Percentiles rank a stretch among this genome's conserved stretches.
phyloP scores from a whole-genome alignment of 1,140 invertebrate species.

The Dendroctonus valens region DNA sequence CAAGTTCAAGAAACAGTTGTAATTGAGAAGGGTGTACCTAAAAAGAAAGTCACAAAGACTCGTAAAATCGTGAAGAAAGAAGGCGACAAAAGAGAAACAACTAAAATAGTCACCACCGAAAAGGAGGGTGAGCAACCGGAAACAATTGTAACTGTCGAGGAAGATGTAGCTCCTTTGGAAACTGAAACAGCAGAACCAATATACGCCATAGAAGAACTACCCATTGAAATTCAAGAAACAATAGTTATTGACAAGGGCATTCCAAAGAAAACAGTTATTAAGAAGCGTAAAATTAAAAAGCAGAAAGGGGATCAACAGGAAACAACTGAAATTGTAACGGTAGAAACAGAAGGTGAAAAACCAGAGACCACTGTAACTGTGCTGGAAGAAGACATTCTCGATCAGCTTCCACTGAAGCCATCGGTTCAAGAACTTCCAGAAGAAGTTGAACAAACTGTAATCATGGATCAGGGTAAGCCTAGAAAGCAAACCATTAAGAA shows the following conservation, averaged over 20 bases:
- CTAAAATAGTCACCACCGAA: conserved; percentile 48
- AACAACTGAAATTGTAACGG: conserved; percentile 42
- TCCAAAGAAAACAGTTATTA: conserved; percentile 39
- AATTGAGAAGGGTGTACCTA: conserved; percentile 31
- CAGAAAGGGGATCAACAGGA: conserved; percentile 39
- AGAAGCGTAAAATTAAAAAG: conserved; percentile 42
- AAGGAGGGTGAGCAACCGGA: conserved; percentile 49
- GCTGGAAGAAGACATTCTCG: conserved; percentile 34
- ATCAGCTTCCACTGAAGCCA: conserved; percentile 35
- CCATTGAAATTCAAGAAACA: conserved; percentile 39
- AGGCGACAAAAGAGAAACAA: conserved; percentile 30
- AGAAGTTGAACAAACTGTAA: conserved; percentile 37
- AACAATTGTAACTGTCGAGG: conserved; percentile 42
- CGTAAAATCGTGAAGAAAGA: conserved; percentile 27
- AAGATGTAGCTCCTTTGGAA: conserved; percentile 27
- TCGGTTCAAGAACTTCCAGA: conserved; percentile 47
- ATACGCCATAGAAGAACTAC: conserved; percentile 27
- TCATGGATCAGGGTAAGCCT: conserved; percentile 39
- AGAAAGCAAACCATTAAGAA: conserved; percentile 44
- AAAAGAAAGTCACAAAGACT: conserved; percentile 45
- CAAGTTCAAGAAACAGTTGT: conserved; percentile 39
- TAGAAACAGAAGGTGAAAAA: conserved; percentile 36
- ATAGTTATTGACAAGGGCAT: conserved; percentile 45
- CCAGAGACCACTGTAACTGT: conserved; percentile 41
- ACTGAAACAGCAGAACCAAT: conserved; percentile 3